A percentile compares a stretch with the other conserved stretches of the same genome.
Conservation (phyloP, 2,797 vertebrate genomes). For the Parauchenoglanis punctatus region DNA sequence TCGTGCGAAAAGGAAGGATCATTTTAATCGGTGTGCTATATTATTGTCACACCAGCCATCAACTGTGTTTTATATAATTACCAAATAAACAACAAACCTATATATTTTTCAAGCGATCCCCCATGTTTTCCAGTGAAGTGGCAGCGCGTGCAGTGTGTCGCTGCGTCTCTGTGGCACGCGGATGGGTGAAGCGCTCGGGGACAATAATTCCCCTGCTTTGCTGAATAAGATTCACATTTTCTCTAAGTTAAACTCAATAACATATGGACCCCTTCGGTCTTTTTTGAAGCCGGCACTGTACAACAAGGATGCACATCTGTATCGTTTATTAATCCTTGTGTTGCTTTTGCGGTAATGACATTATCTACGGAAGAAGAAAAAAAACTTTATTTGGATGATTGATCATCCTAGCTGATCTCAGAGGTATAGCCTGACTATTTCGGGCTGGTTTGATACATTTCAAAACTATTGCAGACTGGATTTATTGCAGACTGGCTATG, state of each 20-base stretch:
- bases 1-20: conserved; percentile 1
- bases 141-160: background rate
- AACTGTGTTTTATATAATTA: background rate
- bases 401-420: background rate
- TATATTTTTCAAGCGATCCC: background rate
- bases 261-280: background rate
- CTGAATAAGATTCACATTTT: background rate
- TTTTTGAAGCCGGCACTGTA: background rate
- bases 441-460: background rate
- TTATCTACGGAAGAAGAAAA: background rate
- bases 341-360: background rate
- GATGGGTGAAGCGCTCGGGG: background rate
- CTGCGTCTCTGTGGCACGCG: background rate
- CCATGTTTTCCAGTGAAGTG: background rate
- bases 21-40: background rate
- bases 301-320: background rate
- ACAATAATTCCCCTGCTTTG: background rate
- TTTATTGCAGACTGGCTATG: background rate
- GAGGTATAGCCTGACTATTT: background rate
- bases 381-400: background rate
- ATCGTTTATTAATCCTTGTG: background rate
- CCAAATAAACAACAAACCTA: background rate
- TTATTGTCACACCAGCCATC: background rate
- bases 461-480: background rate
- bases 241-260: background rate